phyloP scores from a whole-genome alignment of 2,113 vertebrate genomes.

The Cricetomys ansorgei region DNA sequence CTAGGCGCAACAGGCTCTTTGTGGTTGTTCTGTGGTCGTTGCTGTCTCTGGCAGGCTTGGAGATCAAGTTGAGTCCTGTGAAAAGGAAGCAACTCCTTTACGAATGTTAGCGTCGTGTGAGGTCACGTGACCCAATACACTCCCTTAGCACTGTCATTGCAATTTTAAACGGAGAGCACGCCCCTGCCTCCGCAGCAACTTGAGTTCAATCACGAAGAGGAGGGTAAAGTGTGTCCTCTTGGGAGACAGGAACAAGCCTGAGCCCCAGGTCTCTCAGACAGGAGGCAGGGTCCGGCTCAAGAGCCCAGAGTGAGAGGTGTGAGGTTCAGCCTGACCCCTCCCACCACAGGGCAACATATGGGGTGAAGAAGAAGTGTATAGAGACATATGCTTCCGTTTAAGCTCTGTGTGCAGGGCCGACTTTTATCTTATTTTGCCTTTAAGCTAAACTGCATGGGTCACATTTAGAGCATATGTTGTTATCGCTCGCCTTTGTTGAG shows the following conservation, averaged over 20 bases:
- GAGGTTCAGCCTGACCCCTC: conserved; percentile 60
- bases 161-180: background rate
- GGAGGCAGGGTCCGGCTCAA: conserved; percentile 46
- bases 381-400: conserved; percentile 83
- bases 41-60: background rate
- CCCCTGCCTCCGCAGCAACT: background rate
- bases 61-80: background rate
- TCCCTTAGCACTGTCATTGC: background rate
- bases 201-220: conserved; percentile 53
- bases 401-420: conserved; percentile 84
- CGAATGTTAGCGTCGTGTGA: background rate
- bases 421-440: conserved; percentile 88
- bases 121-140: background rate
- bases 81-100: background rate
- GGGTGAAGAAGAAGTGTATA: conserved; percentile 65
- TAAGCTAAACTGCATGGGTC: conserved; percentile 89
- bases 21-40: background rate
- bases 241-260: background rate
- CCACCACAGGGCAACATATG: conserved; percentile 75
- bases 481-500: conserved; percentile 82
- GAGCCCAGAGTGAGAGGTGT: conserved; percentile 75
- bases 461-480: conserved; percentile 88
- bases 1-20: background rate
- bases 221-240: conserved; percentile 22
- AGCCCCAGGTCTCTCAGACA: conserved; percentile 51